Percentiles rank a stretch among this genome's conserved stretches.
Conservation (phyloP, 2,113 vertebrate genomes). For the Ciconia stormi region DNA sequence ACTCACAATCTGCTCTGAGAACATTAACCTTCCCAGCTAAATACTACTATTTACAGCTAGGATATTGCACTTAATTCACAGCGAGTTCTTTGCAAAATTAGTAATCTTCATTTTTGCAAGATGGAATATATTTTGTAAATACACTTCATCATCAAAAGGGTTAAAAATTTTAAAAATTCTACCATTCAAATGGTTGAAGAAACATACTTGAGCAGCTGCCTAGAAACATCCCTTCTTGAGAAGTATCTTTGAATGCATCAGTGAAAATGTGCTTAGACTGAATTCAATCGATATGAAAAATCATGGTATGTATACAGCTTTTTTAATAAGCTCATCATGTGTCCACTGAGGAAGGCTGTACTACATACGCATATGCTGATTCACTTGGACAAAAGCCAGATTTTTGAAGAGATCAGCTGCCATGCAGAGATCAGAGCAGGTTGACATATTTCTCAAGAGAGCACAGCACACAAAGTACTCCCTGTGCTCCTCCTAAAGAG, state of each 20-base stretch:
- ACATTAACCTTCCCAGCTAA: background rate
- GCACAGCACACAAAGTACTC: background rate
- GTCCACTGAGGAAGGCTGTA: background rate
- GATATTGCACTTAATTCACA: background rate
- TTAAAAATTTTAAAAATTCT: background rate
- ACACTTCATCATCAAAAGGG: background rate
- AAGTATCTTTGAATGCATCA: background rate
- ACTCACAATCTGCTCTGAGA: background rate
- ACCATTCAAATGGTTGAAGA: background rate
- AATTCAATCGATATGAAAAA: background rate
- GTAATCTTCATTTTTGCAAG: background rate
- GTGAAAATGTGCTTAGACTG: background rate
- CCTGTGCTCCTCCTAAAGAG: background rate
- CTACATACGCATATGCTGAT: background rate
- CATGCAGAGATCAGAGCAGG: background rate
- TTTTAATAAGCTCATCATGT: background rate
- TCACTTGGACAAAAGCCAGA: background rate
- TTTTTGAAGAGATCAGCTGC: background rate
- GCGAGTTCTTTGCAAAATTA: background rate
- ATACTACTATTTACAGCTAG: background rate
- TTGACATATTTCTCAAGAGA: slow-evolving; percentile 16
- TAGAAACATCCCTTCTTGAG: background rate
- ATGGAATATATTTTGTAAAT: background rate
- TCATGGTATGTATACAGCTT: background rate
- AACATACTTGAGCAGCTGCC: background rate